Conservation (phyloP, 2,113 vertebrate genomes). For the Phodopus roborovskii region DNA sequence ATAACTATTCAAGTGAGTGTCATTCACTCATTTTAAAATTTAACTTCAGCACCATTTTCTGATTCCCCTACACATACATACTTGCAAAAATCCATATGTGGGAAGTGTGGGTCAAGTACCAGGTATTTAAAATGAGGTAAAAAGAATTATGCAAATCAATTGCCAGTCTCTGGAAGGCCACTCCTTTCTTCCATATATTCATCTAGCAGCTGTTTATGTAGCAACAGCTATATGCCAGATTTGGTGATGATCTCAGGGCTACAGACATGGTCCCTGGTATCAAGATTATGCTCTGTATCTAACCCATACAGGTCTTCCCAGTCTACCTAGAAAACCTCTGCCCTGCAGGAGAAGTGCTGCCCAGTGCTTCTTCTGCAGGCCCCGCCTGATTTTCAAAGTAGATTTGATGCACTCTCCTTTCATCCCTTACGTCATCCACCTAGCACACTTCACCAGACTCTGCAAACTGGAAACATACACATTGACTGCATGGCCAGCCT, state of each 20-base stretch:
- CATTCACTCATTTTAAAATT: constrained; percentile 66
- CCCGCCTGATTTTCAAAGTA: neutral
- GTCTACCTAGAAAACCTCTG: neutral
- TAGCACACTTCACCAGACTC: neutral
- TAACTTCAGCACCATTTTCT: constrained; percentile 48
- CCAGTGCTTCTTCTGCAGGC: neutral
- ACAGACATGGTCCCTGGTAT: neutral
- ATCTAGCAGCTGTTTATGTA: neutral
- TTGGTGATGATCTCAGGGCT: neutral
- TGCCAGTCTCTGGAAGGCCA: neutral
- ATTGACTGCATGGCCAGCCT: neutral
- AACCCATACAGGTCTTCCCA: accelerated
- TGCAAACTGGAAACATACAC: neutral
- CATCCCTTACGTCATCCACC: neutral
- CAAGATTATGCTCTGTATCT: accelerated
- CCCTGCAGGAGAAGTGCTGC: neutral
- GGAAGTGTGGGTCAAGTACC: constrained; percentile 60
- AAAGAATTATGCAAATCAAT: constrained; percentile 23
- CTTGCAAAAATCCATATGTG: constrained; percentile 45
- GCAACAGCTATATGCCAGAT: neutral
- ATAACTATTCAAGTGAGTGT: constrained; percentile 57
- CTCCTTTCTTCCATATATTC: neutral
- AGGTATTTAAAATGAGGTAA: constrained; percentile 60
- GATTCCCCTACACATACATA: constrained; percentile 26
- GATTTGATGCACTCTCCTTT: neutral